phyloP scores from a whole-genome alignment of 2,797 vertebrate species.

The Pygocentrus nattereri region DNA sequence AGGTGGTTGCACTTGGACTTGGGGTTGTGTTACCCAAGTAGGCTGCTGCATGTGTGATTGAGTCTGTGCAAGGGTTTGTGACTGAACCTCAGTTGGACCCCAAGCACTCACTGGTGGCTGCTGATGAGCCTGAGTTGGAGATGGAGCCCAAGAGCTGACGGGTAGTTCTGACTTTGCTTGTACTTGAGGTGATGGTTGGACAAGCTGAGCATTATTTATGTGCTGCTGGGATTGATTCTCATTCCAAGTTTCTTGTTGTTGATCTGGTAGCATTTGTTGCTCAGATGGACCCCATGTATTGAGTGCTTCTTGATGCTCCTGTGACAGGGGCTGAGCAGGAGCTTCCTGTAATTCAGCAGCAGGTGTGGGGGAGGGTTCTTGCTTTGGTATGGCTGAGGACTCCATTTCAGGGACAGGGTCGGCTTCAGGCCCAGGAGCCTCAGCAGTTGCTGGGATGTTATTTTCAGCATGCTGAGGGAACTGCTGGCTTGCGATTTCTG shows the following conservation, averaged over 20 bases:
- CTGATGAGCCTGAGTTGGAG: slow-evolving; percentile 72
- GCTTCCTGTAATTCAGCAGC: slow-evolving; percentile 67
- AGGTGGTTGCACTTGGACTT: slow-evolving; percentile 61
- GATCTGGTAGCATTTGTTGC: slow-evolving; percentile 69
- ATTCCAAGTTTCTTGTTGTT: slow-evolving; percentile 67
- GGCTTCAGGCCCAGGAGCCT: slow-evolving; percentile 66
- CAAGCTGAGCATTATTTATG: slow-evolving; percentile 42
- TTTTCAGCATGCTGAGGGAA: slow-evolving; percentile 83
- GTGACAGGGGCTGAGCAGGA: slow-evolving; percentile 58
- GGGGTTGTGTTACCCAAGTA: slow-evolving; percentile 69
- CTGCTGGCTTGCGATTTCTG: slow-evolving; percentile 76
- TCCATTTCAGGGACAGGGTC: slow-evolving; percentile 67
- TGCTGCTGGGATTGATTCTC: slow-evolving; percentile 59
- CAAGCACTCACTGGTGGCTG: slow-evolving; percentile 68
- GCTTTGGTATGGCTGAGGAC: slow-evolving; percentile 65
- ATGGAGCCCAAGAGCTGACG: slow-evolving; percentile 65
- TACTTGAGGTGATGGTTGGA: slow-evolving; percentile 55
- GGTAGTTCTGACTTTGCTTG: slow-evolving; percentile 65
- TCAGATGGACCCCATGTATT: slow-evolving; percentile 70
- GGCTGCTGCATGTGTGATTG: slow-evolving; percentile 67
- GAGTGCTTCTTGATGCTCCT: slow-evolving; percentile 63
- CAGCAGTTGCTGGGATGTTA: slow-evolving; percentile 75
- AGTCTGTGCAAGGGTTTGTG: slow-evolving; percentile 63
- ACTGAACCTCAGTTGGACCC: slow-evolving; percentile 73
- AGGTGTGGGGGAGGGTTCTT: slow-evolving; percentile 61